Percentiles rank a stretch among this genome's conserved stretches.
phyloP scores from a whole-genome alignment of 2,888 invertebrate species.

The Lasiommata megera region DNA sequence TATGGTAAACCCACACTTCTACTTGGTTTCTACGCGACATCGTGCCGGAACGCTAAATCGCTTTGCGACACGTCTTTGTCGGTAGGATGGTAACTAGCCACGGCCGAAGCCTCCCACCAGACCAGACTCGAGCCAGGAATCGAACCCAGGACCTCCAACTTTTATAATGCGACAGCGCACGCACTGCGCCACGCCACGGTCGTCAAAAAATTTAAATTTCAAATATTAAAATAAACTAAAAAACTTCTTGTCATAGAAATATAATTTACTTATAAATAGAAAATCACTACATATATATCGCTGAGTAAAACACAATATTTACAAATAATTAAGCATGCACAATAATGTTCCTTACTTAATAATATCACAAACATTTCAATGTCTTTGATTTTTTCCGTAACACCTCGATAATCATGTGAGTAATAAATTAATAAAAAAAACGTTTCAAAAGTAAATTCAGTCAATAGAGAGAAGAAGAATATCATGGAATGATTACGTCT shows the following conservation, averaged over 20 bases:
- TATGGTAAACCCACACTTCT: no score
- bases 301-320: background rate
- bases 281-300: background rate
- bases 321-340: background rate
- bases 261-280: background rate
- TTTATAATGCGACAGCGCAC: no score
- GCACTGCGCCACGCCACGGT: no score
- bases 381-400: background rate
- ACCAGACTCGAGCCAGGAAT: no score
- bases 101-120: no score
- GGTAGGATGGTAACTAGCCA: no score
- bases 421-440: background rate
- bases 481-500: background rate
- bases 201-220: no score
- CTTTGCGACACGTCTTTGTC: no score
- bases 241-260: background rate
- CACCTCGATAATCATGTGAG: background rate
- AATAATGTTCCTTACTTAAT: background rate
- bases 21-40: no score
- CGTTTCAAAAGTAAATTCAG: background rate
- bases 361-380: slow-evolving; percentile 4
- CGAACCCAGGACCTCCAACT: no score
- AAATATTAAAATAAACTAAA: background rate
- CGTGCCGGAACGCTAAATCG: no score
- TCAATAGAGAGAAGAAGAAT: slow-evolving; percentile 6